A percentile compares a stretch with the other conserved stretches of the same genome.
Evolutionary conservation across 2,888 invertebrate species (phyloP).

Genomic region (Sminthurinus aureus): DNA sequence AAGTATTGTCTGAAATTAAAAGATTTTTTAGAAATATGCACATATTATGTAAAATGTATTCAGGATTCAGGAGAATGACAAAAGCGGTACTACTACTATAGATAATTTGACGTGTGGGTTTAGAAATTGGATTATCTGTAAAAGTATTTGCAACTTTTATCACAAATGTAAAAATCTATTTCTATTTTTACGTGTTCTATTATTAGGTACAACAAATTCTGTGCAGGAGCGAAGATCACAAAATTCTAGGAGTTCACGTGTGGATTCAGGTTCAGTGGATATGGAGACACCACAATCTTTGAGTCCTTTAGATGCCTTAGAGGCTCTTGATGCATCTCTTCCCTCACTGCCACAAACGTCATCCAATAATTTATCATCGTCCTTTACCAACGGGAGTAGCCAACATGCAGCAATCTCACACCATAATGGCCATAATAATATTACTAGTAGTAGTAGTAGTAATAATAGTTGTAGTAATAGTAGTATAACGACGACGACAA

Average conservation of each 20-base stretch:
- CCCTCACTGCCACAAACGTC: slow-evolving; percentile 61
- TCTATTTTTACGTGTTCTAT: no score
- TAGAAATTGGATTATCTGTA: no score
- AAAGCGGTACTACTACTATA: no score
- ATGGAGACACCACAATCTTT: slow-evolving; percentile 63
- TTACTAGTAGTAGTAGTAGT: slow-evolving; percentile 47
- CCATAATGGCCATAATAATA: slow-evolving; percentile 56
- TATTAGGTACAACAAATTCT: slow-evolving; percentile 24
- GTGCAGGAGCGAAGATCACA: slow-evolving; percentile 16
- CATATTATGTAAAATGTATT: no score
- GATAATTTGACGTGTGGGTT: no score
- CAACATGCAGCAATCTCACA: slow-evolving; percentile 64
- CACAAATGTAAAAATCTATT: no score
- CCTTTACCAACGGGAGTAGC: slow-evolving; percentile 61
- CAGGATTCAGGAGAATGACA: no score
- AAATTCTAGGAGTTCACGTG: slow-evolving; percentile 60
- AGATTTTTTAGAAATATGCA: no score
- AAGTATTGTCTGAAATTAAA: no score
- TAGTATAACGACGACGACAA: slow-evolving; percentile 47
- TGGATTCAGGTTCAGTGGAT: slow-evolving; percentile 64
- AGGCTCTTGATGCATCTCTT: slow-evolving; percentile 55
- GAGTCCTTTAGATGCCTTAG: slow-evolving; percentile 61
- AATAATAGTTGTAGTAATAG: slow-evolving; percentile 38
- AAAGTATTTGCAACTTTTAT: no score
- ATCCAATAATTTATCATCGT: slow-evolving; percentile 63